A percentile compares a stretch with the other conserved stretches of the same genome.
These are phyloP conservation scores for Drosophila nr. medialis DNA, from an alignment of 2,888 invertebrate species.

Conservation along the genomic window DNA sequence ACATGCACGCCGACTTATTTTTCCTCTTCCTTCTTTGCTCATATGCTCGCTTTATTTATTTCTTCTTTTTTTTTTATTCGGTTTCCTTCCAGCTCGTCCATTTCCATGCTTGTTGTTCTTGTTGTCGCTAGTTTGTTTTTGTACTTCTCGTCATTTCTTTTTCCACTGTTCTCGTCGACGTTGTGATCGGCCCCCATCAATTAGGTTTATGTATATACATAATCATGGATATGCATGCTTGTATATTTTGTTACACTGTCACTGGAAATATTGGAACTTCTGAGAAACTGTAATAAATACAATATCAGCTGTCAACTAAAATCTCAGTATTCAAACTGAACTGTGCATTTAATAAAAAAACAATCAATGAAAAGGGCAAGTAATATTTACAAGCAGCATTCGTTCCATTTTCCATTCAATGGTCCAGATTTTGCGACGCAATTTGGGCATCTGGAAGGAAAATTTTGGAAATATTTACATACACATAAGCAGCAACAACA, in stretches of 20 bases:
- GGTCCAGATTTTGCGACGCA: conserved; percentile 65
- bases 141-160: conserved; percentile 4
- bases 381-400: conserved; percentile 22
- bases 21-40: conserved; percentile 28
- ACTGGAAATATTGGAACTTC: conserved; percentile 2
- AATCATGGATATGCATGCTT: neutral
- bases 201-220: conserved; percentile 13
- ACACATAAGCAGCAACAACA: conserved; percentile 31
- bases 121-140: conserved; percentile 26
- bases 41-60: conserved; percentile 22
- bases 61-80: conserved; percentile 29
- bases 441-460: conserved; percentile 52
- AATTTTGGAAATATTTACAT: conserved; percentile 30
- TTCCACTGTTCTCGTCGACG: conserved; percentile 8
- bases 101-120: conserved; percentile 10
- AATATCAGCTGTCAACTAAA: neutral
- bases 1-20: conserved; percentile 63
- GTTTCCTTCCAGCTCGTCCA: conserved; percentile 43
- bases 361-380: neutral
- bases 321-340: neutral
- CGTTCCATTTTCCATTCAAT: conserved; percentile 26
- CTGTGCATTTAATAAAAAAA: neutral
- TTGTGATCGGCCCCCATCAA: conserved; percentile 20
- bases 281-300: neutral
- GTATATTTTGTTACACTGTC: conserved; percentile 8